Conservation (phyloP, 2,113 vertebrate species). For the Xenotilapia flavipinnis region DNA sequence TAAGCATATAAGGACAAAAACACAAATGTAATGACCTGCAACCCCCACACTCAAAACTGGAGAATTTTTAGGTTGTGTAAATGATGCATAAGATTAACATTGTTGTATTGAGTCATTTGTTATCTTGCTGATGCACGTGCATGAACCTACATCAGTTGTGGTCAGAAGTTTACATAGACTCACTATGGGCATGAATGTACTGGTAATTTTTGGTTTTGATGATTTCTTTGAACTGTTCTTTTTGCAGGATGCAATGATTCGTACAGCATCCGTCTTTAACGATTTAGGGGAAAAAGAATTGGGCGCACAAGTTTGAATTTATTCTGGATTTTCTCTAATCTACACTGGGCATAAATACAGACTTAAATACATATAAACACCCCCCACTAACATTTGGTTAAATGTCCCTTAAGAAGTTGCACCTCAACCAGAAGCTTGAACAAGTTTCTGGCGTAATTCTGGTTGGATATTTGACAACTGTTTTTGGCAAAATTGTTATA, state of each 20-base stretch:
- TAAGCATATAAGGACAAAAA: not conserved
- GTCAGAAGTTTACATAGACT: not conserved
- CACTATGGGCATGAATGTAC: not conserved
- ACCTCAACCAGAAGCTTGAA: not conserved
- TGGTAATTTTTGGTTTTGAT: not conserved
- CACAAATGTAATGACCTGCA: not conserved
- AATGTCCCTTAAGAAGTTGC: not conserved
- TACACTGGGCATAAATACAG: not conserved
- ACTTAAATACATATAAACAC: not conserved
- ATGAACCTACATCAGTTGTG: not conserved
- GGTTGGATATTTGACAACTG: rapidly evolving
- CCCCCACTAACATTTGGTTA: not conserved
- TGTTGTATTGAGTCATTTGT: not conserved
- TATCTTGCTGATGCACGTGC: not conserved
- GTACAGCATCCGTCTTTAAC: not conserved
- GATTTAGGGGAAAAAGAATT: not conserved
- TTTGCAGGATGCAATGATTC: not conserved
- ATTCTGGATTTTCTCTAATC: not conserved
- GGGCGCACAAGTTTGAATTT: not conserved
- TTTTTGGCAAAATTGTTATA: not conserved
- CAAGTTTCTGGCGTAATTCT: not conserved
- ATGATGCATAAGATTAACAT: not conserved
- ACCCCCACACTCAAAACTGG: not conserved
- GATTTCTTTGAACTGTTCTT: not conserved
- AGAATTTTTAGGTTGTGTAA: not conserved